phyloP scores from a whole-genome alignment of 2,797 vertebrate species.

The Neopelma chrysocephalum region DNA sequence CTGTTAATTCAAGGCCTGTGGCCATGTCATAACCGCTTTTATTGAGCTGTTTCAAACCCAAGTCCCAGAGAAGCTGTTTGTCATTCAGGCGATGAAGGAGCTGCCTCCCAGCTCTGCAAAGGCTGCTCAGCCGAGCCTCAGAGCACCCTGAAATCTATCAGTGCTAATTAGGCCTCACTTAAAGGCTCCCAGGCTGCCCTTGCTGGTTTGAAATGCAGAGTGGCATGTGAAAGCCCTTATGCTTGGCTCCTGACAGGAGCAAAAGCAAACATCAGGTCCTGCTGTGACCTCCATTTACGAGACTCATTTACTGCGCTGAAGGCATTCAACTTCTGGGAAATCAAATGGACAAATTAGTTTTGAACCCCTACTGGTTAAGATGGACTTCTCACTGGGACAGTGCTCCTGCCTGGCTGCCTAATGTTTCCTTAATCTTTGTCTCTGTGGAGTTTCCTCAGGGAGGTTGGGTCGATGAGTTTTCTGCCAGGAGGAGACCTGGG shows the following conservation, averaged over 20 bases:
- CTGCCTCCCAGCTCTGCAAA: constrained; percentile 36
- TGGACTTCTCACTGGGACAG: constrained; percentile 50
- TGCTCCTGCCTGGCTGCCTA: not conserved
- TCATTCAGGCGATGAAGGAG: constrained; percentile 55
- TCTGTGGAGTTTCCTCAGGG: not conserved
- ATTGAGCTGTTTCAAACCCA: constrained; percentile 33
- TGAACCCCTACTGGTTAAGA: constrained; percentile 50
- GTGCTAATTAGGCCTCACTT: constrained; percentile 59
- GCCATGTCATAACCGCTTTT: constrained; percentile 56
- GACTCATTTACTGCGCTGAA: constrained; percentile 58
- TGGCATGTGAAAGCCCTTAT: constrained; percentile 7
- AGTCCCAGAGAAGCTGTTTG: constrained; percentile 43
- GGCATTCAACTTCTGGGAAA: constrained; percentile 57
- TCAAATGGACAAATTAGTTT: constrained; percentile 65
- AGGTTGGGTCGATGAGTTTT: not conserved
- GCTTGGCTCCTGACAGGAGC: constrained; percentile 54
- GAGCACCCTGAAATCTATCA: constrained; percentile 65
- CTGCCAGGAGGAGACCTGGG: not conserved
- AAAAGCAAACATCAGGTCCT: constrained; percentile 50
- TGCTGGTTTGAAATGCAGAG: constrained; percentile 54
- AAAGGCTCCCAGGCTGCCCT: constrained; percentile 41
- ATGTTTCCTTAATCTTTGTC: not conserved
- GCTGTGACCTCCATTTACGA: constrained; percentile 63
- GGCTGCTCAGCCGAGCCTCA: constrained; percentile 22
- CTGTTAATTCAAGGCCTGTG: constrained; percentile 52